Base-by-base conservation (phyloP, 1,140 invertebrate species). In the Pogonomyrmex californicus region DNA sequence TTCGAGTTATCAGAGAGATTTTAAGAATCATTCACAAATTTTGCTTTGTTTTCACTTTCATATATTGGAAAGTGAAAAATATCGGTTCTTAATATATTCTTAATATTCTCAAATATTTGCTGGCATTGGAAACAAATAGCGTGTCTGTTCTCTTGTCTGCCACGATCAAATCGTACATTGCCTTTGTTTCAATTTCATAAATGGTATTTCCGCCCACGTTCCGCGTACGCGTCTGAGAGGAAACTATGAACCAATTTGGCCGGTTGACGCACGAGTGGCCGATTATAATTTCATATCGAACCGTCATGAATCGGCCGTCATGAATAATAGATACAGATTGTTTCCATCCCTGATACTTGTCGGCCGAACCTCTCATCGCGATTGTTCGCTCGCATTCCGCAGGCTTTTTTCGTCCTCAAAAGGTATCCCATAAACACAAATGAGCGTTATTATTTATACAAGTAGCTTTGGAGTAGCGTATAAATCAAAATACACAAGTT, bases 241-340 rank as follows among this genome's bases (percentile, higher is more conserved):
- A 41, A 23, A 79, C 51, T 65, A 51, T 33, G 60, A 33, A 60
- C 62, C 49, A 49, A 90, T 88, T 91, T 91, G 86, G 78, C 44
- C n/a, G 68, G 62, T 58, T 90, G 89, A 90, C 82, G 89, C 81
- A 90, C 65, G 54, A 86, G 14, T 41, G 65, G 44, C n/a, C 49
- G 54, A 78, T 91, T 90, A 88, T 88, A 91, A 88, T 87, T 86
- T 86, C 86, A 85, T 78, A 88, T 83, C 49, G 33, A 88, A 77
- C 51, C 23, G 23, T 23, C 23, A 23, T 23, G 23, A 23, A n/a
- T 1, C 14, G 56, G 38, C 56, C 56, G 71, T 70, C 71, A 85
- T 90, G 68, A 90, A 90, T 90, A 81, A 85, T 90, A 88, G 56
- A 90, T 86, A 70, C 14, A 44, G 60, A 86, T 85, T 49, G 63